A percentile compares a stretch with the other conserved stretches of the same genome.
These are phyloP conservation scores for Lingula anatina DNA, from an alignment of 2,888 invertebrate genomes.

Conservation along the genomic window DNA sequence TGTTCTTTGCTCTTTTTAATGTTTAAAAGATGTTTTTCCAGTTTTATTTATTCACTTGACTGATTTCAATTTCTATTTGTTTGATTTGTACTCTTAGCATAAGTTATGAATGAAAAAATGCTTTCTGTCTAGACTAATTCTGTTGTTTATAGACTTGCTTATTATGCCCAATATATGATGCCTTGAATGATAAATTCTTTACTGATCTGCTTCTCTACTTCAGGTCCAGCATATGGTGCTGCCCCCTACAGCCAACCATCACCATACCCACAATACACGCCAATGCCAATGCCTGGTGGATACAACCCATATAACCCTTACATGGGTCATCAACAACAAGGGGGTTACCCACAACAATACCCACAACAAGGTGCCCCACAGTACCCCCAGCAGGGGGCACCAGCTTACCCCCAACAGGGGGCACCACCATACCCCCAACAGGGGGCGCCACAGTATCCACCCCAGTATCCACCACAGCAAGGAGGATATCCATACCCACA, in stretches of 20 bases:
- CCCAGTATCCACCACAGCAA: slow-evolving; percentile 17
- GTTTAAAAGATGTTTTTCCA: not conserved
- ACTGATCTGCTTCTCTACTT: not conserved
- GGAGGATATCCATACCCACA: slow-evolving; percentile 19
- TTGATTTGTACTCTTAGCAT: too few species aligned
- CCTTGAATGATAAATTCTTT: too few species aligned
- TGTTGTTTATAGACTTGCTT: too few species aligned
- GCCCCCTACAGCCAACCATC: slow-evolving; percentile 12
- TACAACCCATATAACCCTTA: slow-evolving; percentile 34
- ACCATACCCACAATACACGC: slow-evolving; percentile 22
- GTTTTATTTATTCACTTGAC: not conserved
- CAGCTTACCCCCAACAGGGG: slow-evolving; percentile 9
- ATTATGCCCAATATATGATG: too few species aligned
- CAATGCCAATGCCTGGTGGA: slow-evolving; percentile 25
- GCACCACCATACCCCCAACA: slow-evolving; percentile 8
- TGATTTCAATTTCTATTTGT: too few species aligned
- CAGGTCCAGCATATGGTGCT: not conserved
- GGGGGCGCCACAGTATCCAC: slow-evolving; percentile 7
- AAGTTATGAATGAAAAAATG: too few species aligned
- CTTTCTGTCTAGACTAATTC: too few species aligned
- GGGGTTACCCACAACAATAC: slow-evolving; percentile 1
- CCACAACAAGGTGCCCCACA: too few species aligned
- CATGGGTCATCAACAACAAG: slow-evolving; percentile 16
- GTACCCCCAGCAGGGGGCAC: too few species aligned
- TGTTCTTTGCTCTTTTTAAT: too few species aligned